Conservation (phyloP, 2,797 vertebrate genomes). For the Tenualosa ilisha region DNA sequence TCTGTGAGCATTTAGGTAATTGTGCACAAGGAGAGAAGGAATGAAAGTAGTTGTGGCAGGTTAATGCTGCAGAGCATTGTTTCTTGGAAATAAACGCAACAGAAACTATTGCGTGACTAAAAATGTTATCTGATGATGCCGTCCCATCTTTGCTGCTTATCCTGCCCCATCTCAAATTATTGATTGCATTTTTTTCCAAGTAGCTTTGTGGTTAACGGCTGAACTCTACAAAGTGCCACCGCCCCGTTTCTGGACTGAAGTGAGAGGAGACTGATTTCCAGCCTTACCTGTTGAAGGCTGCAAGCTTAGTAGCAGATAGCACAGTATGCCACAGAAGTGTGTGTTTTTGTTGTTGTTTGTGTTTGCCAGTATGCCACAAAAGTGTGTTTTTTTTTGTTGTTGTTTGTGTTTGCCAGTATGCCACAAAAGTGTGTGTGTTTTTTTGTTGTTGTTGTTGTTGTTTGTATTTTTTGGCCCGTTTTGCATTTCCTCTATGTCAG, state of each 20-base stretch:
- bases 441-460: no score
- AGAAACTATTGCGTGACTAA: background rate
- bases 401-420: background rate
- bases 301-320: background rate
- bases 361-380: background rate
- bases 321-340: background rate
- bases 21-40: background rate
- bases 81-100: background rate
- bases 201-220: background rate
- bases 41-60: no score
- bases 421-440: background rate
- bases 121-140: background rate
- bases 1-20: background rate
- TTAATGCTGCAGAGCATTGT: background rate
- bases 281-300: background rate
- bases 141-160: background rate
- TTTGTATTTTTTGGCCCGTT: background rate
- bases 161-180: background rate
- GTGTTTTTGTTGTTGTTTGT: no score
- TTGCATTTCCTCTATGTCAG: background rate
- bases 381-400: no score
- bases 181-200: background rate
- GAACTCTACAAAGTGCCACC: background rate
- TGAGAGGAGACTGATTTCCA: background rate
- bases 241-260: background rate